phyloP scores from a whole-genome alignment of 2,888 invertebrate species.

The Diplolepis rosae region DNA sequence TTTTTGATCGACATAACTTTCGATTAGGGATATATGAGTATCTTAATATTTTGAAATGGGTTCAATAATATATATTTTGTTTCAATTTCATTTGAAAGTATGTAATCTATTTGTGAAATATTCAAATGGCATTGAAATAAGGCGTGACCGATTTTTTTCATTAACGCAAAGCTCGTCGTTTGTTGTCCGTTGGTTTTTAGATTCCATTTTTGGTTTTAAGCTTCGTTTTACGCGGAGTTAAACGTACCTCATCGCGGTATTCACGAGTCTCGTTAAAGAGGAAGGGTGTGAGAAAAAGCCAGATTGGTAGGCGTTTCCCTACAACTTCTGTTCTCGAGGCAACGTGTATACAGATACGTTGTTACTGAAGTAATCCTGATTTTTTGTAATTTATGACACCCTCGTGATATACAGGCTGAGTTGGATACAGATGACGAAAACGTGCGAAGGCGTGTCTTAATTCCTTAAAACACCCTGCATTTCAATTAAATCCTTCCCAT shows the following conservation, averaged over 20 bases:
- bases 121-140: constrained; percentile 36
- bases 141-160: constrained; percentile 47
- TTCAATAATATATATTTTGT: no score
- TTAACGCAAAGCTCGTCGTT: constrained; percentile 49
- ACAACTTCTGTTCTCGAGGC: constrained; percentile 22
- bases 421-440: background rate
- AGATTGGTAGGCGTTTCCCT: constrained; percentile 71
- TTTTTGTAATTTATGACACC: constrained; percentile 40
- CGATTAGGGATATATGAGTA: no score
- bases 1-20: no score
- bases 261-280: constrained; percentile 36
- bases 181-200: constrained; percentile 45
- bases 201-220: constrained; percentile 64
- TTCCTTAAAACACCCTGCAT: constrained; percentile 4
- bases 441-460: constrained; percentile 9
- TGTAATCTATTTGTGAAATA: background rate
- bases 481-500: background rate
- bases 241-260: constrained; percentile 46
- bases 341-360: constrained; percentile 13
- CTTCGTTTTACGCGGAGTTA: constrained; percentile 53
- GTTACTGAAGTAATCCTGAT: constrained; percentile 35
- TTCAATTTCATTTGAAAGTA: background rate
- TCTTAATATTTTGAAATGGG: no score
- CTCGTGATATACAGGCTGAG: constrained; percentile 8
- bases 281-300: constrained; percentile 44